Conservation (phyloP, 1,140 invertebrate genomes). For the Leucophenga varia region DNA sequence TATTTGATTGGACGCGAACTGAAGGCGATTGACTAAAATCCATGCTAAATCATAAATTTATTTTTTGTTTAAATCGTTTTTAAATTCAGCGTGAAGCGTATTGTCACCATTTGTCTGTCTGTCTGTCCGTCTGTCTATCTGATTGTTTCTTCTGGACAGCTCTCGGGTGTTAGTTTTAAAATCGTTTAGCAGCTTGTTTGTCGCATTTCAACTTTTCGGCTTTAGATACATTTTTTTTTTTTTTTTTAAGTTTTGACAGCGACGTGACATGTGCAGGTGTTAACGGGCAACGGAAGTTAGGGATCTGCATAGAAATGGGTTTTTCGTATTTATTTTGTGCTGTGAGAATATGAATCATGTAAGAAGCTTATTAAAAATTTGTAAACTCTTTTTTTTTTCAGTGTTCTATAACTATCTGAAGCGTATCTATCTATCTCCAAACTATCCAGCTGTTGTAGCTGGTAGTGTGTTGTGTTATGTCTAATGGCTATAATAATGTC, state of each 20-base stretch:
- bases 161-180: not conserved
- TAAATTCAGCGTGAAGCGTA: constrained; percentile 46
- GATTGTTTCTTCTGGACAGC: too few relatives aligned
- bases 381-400: not conserved
- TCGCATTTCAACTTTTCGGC: constrained; percentile 15
- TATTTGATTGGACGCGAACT: constrained; percentile 41
- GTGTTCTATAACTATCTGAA: constrained; percentile 12
- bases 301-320: constrained; percentile 5
- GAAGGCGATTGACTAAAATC: constrained; percentile 4
- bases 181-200: not conserved
- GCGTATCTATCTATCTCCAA: not conserved
- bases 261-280: constrained; percentile 47
- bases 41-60: constrained; percentile 43
- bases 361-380: constrained; percentile 1
- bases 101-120: constrained; percentile 24
- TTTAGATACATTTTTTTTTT: constrained; percentile 16
- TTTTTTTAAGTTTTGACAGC: constrained; percentile 17
- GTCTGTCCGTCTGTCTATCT: not conserved
- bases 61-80: constrained; percentile 35
- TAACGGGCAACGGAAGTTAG: constrained; percentile 21
- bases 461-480: constrained; percentile 29
- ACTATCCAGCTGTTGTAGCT: constrained; percentile 17
- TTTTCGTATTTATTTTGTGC: too few relatives aligned
- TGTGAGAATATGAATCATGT: too few relatives aligned
- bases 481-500: constrained; percentile 17